Evolutionary conservation across 2,888 invertebrate genomes (phyloP).

Genomic region (Alcis repandata): DNA sequence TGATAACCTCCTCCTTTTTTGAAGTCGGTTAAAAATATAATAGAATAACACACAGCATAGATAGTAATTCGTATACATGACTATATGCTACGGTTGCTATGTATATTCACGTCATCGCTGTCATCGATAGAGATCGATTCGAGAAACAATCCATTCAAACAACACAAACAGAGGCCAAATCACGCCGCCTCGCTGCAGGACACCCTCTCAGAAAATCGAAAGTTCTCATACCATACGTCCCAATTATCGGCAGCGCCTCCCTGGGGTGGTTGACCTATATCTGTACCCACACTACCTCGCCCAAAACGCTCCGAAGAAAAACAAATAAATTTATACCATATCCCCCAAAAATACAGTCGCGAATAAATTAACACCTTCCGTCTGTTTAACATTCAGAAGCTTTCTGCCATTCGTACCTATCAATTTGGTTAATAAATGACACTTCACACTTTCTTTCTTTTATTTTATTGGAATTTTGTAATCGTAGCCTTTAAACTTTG

Average conservation of each 20-base stretch:
- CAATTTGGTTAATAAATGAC: conserved; percentile 59
- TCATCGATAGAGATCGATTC: not conserved
- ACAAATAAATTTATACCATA: conserved; percentile 49
- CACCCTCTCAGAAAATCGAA: conserved; percentile 34
- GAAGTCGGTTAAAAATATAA: too few species aligned
- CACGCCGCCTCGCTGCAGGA: conserved; percentile 12
- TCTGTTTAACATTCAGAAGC: conserved; percentile 60
- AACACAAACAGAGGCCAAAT: conserved; percentile 9
- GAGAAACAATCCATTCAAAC: conserved; percentile 11
- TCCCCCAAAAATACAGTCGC: conserved; percentile 51
- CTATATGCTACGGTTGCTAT: too few species aligned
- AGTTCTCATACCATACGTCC: conserved; percentile 50
- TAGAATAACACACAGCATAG: too few species aligned
- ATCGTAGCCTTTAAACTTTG: conserved; percentile 8
- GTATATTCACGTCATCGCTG: too few species aligned
- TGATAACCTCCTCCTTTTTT: too few species aligned
- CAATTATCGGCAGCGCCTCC: conserved; percentile 62
- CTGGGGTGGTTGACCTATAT: conserved; percentile 67
- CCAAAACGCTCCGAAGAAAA: conserved; percentile 46
- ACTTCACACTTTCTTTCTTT: conserved; percentile 48
- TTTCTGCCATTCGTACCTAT: conserved; percentile 60
- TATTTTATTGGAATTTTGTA: conserved; percentile 35
- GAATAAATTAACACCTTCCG: conserved; percentile 36
- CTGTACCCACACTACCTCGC: conserved; percentile 45
- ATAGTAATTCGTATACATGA: too few species aligned